These are phyloP conservation scores for Lepidotrigona ventralis DNA, from an alignment of 1,140 invertebrate genomes.

Conservation along the genomic window DNA sequence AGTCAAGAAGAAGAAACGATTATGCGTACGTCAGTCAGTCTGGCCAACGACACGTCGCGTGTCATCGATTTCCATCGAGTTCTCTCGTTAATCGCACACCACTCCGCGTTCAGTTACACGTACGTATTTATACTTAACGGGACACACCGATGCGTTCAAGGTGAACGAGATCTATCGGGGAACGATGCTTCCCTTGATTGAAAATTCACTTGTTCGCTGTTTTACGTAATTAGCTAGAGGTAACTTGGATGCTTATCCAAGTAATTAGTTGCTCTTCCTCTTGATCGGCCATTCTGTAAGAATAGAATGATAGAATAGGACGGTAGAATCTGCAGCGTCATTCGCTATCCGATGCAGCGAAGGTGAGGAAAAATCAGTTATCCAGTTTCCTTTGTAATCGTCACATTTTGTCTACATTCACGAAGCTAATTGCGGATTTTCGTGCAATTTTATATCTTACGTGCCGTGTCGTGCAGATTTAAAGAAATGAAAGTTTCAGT, in stretches of 20 bases:
- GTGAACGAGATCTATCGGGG: background rate
- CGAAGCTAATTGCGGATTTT: too few relatives aligned
- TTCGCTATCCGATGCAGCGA: too few relatives aligned
- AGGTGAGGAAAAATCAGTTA: too few relatives aligned
- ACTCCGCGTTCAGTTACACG: background rate
- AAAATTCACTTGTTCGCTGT: conserved; percentile 4
- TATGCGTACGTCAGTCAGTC: conserved; percentile 1
- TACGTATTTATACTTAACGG: conserved; percentile 21
- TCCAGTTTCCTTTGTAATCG: too few relatives aligned
- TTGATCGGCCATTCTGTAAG: background rate
- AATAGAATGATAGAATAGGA: too few relatives aligned
- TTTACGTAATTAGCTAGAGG: conserved; percentile 6
- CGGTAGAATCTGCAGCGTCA: too few relatives aligned
- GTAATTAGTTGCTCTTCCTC: background rate
- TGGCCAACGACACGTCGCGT: conserved; percentile 38
- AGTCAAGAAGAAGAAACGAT: conserved; percentile 45
- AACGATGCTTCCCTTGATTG: conserved; percentile 12
- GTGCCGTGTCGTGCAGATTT: too few relatives aligned
- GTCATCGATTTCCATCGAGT: conserved; percentile 42
- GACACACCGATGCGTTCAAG: conserved; percentile 14
- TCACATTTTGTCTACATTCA: too few relatives aligned
- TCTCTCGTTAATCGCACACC: conserved; percentile 21
- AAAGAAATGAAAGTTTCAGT: too few relatives aligned
- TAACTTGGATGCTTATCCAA: background rate
- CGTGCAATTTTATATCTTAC: too few relatives aligned